phyloP scores from a whole-genome alignment of 2,113 vertebrate genomes.

The Phrynosoma platyrhinos region DNA sequence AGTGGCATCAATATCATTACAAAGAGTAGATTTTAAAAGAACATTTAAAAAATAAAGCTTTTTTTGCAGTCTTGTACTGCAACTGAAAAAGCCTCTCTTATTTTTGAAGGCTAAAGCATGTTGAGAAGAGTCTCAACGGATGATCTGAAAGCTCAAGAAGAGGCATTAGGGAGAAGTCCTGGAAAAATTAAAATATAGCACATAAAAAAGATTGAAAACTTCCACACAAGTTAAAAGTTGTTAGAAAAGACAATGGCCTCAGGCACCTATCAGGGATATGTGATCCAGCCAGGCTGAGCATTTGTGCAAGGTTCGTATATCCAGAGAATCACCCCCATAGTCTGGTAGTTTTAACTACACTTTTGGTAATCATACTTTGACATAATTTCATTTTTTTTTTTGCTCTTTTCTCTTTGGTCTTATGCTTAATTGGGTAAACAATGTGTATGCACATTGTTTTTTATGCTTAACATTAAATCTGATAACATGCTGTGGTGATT shows the following conservation, averaged over 20 bases:
- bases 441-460: conserved; percentile 10
- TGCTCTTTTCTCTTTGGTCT: background rate
- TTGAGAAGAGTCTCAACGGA: no score
- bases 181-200: background rate
- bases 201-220: background rate
- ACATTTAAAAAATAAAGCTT: no score
- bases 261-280: background rate
- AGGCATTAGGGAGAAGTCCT: no score
- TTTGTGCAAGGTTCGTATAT: background rate
- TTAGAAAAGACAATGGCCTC: background rate
- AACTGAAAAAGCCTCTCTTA: no score
- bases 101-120: no score
- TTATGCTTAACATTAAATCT: conserved; percentile 28
- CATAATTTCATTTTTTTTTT: background rate
- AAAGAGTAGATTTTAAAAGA: no score
- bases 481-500: conserved; percentile 26
- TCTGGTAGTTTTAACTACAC: conserved; percentile 2
- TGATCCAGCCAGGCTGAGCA: background rate
- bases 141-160: no score
- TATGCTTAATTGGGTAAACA: conserved; percentile 9
- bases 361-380: background rate
- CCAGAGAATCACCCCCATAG: background rate
- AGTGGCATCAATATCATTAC: no score
- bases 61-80: no score
- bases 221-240: background rate